A percentile compares a stretch with the other conserved stretches of the same genome.
Conservation (phyloP, 2,113 vertebrate genomes). For the Stegastes partitus region DNA sequence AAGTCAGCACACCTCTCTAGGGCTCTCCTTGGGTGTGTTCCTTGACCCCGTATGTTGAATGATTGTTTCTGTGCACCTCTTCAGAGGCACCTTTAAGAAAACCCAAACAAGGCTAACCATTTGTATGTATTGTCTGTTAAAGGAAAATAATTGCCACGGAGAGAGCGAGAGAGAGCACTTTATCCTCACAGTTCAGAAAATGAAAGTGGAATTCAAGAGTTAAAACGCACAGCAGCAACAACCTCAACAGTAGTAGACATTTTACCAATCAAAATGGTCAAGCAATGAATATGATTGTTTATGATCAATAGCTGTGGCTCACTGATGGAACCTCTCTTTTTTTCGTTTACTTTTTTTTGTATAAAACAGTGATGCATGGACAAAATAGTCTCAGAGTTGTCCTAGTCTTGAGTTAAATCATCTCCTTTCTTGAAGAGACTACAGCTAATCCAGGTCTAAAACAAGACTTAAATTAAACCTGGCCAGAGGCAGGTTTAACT, state of each 20-base stretch:
- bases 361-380: too few relatives aligned
- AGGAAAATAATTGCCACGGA: constrained; percentile 13
- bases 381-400: too few relatives aligned
- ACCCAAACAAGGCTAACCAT: constrained; percentile 10
- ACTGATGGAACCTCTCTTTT: too few relatives aligned
- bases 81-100: constrained; percentile 29
- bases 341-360: too few relatives aligned
- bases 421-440: too few relatives aligned
- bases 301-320: too few relatives aligned
- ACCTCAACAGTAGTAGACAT: constrained; percentile 16
- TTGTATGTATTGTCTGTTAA: constrained; percentile 15
- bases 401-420: too few relatives aligned
- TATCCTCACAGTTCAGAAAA: constrained; percentile 20
- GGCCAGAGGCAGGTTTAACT: too few relatives aligned
- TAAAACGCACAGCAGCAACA: not conserved
- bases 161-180: constrained; percentile 24
- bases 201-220: constrained; percentile 7
- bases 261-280: constrained; percentile 2
- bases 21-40: too few relatives aligned
- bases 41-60: not conserved
- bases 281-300: not conserved
- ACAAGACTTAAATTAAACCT: too few relatives aligned
- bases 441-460: too few relatives aligned
- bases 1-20: too few relatives aligned
- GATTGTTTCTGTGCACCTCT: constrained; percentile 1